A percentile compares a stretch with the other conserved stretches of the same genome.
Evolutionary conservation across 2,888 invertebrate species (phyloP).

Genomic region (Metopia argyrocephala): DNA sequence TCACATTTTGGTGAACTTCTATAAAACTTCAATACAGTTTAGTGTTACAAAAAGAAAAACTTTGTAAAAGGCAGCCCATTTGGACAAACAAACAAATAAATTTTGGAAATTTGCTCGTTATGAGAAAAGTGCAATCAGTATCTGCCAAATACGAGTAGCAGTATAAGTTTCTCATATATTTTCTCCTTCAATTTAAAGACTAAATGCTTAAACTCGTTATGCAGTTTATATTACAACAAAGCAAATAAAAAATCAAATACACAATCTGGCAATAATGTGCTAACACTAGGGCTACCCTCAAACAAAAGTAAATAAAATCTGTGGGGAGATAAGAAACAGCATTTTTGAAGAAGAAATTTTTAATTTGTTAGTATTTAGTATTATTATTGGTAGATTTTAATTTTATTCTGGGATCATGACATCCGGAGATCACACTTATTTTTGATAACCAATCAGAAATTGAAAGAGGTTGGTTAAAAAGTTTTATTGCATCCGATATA

Average conservation of each 20-base stretch:
- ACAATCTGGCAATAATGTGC: conserved; percentile 17
- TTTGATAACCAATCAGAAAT: too few relatives aligned
- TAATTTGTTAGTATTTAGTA: too few relatives aligned
- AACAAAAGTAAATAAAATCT: not conserved
- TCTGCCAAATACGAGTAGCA: too few relatives aligned
- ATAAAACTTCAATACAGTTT: not conserved
- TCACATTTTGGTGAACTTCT: not conserved
- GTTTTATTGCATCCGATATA: too few relatives aligned
- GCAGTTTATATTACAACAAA: conserved; percentile 19
- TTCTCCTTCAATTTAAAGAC: not conserved
- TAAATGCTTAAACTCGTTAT: not conserved
- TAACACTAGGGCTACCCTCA: conserved; percentile 25
- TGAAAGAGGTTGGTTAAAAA: too few relatives aligned
- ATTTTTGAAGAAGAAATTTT: not conserved
- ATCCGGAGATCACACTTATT: too few relatives aligned
- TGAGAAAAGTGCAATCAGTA: conserved; percentile 20
- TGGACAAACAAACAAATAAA: conserved; percentile 56
- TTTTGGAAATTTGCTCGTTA: conserved; percentile 49
- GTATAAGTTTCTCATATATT: not conserved
- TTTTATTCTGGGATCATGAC: too few relatives aligned
- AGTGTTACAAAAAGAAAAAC: not conserved
- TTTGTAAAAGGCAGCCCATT: conserved; percentile 24
- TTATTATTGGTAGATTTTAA: too few relatives aligned
- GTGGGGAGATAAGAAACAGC: not conserved
- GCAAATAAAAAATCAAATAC: too few relatives aligned